Base-by-base conservation (phyloP, 1,140 invertebrate species). In the Vanessa atalanta region DNA sequence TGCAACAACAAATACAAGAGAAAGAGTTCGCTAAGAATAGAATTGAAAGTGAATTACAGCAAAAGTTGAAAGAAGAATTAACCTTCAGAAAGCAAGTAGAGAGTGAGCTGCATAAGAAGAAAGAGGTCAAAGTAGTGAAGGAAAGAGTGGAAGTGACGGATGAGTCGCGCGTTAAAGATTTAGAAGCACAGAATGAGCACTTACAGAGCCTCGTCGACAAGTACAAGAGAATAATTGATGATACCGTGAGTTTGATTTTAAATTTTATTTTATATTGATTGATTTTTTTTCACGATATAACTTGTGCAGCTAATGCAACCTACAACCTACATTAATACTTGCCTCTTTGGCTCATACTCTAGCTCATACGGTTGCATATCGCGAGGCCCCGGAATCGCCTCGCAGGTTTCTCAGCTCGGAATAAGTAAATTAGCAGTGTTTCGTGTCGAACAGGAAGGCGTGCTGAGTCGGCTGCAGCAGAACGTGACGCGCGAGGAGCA, bases 141-240 rank as follows among this genome's bases (percentile, higher is more conserved):
- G 47, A 70, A 31, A 69, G 15, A 48, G 14, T 43, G 60, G 43
- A 26, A 37, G 15, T 47, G 20, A 64, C 20, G 6, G 69, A 73
- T 11, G 81, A 86, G 51, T 83, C 79, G 16, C 75, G 84, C 15
- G 64, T 88, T 8, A 77, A 77, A n/a, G 91, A 93, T 16, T 77
- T 94, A 55, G 60, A 79, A 66, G 78, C 82, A 72, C 91, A 96
- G 86, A 95, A 96, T 82, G 93, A 93, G 82, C 94, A 95, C 76
- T 88, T 96, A 72, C 94, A 96, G 79, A 87, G 90, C 16, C 93
- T 95, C 84, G 94, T 96, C 37, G 93, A 94, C 50, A 95, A 96
- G 87, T 96, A 97, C 81, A 95, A 96, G 83, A 94, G 92, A 83
- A 95, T 96, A 73, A 96, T 97, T 75, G 94, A 95, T 61, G 95